Conservation (phyloP, 2,797 vertebrate genomes). For the Typhlichthys subterraneus region DNA sequence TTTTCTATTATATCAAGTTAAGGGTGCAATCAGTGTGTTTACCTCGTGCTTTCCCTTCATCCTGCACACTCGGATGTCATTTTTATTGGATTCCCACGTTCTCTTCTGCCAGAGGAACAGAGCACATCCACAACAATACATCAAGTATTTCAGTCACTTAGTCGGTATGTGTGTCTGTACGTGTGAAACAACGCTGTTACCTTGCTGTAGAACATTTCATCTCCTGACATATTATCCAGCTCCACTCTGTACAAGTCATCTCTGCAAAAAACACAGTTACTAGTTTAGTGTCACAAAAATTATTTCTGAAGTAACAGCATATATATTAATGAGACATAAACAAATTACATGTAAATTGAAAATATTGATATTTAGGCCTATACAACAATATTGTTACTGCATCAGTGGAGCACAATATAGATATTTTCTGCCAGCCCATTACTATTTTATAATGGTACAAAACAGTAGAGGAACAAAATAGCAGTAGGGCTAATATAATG, state of each 20-base stretch:
- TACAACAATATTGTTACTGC: too few relatives aligned
- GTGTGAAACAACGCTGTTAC: conserved; percentile 65
- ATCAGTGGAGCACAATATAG: too few relatives aligned
- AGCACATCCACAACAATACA: background rate
- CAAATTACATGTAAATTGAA: too few relatives aligned
- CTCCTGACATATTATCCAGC: conserved; percentile 84
- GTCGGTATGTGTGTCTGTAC: conserved; percentile 2
- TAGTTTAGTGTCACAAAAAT: too few relatives aligned
- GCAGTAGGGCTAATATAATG: too few relatives aligned
- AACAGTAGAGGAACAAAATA: too few relatives aligned
- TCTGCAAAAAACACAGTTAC: conserved; percentile 67
- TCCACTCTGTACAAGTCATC: conserved; percentile 93
- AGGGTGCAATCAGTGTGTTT: conserved; percentile 2
- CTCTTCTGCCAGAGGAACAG: conserved; percentile 79
- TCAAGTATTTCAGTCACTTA: background rate
- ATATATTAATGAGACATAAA: too few relatives aligned
- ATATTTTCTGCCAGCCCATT: too few relatives aligned
- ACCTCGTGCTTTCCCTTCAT: conserved; percentile 99
- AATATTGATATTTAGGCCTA: too few relatives aligned
- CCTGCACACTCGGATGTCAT: conserved; percentile 92
- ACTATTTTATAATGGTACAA: too few relatives aligned
- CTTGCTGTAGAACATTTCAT: conserved; percentile 92
- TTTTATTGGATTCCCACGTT: conserved; percentile 93
- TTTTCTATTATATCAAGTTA: background rate
- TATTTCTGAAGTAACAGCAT: too few relatives aligned